Evolutionary conservation across 2,888 invertebrate genomes (phyloP), one percentile per base, ranked within the genome.

Genomic region (Lapara coniferarum): DNA sequence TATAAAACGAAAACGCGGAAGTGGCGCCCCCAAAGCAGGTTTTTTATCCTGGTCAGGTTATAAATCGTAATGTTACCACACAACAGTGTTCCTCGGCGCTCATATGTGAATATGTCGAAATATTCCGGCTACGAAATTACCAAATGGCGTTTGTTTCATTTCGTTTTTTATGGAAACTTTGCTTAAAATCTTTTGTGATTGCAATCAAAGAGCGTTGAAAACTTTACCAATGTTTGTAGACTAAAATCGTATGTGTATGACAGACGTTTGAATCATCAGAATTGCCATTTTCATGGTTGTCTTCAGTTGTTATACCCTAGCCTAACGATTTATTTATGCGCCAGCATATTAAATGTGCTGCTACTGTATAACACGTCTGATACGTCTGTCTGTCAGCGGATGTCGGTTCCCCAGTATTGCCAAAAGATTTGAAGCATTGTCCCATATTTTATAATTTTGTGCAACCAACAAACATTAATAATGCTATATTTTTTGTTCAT

Each of bases 121-220:
- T 63, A 63, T 63, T 49, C 63, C 49, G 19, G 46, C 49, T 16
- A 63, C 63, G 63, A 49, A 16, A 55, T 55, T 55, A 3, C 16
- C 37, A 37, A 37, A 37, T 37, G 2, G 2, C 6, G 1, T 8
- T 7, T 10, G 19, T 10, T 13, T 59, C 46, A 46, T 19, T 63
- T 46, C 16, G n/a, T 0, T 19, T 7, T 19, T 1, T 56, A 37
- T 49, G 63, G 63, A 63, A 63, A 63, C 49, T 57, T 37, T 63
- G 63, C 63, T 63, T 63, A 7, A 63, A 63, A 63, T 63, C 63
- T 63, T 63, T 57, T 56, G 56, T 56, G 10, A 66, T 53, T 53
- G 44, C 56, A 69, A 55, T 25, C 46, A n/a, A 46, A 63, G 19
- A 49, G 46, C 19, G 63, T 63, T 70, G 66, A 66, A 68, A 69